Percentiles rank a stretch among this genome's conserved stretches.
These are phyloP conservation scores for Thyatira batis DNA, from an alignment of 2,888 invertebrate genomes.

Conservation along the genomic window DNA sequence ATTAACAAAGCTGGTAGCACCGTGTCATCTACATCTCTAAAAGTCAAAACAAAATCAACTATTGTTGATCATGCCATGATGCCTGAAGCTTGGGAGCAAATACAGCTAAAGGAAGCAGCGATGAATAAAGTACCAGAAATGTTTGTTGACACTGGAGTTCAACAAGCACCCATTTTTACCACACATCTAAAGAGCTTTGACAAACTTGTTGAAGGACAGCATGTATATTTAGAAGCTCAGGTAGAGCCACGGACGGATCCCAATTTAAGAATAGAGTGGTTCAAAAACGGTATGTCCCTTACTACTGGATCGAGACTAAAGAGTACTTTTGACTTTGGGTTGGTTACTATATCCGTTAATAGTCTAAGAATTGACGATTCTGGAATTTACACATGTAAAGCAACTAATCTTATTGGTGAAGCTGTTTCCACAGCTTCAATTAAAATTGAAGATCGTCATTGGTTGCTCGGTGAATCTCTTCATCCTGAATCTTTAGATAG, in stretches of 20 bases:
- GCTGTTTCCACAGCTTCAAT: conserved; percentile 95
- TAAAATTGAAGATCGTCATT: conserved; percentile 94
- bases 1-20: conserved; percentile 97
- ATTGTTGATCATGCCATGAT: conserved; percentile 93
- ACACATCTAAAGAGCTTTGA: conserved; percentile 94
- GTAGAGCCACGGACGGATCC: conserved; percentile 96
- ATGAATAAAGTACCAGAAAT: conserved; percentile 95
- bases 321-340: conserved; percentile 98
- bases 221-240: conserved; percentile 93
- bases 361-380: conserved; percentile 94
- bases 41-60: conserved; percentile 91
- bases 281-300: conserved; percentile 93
- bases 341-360: conserved; percentile 95
- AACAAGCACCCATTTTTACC: conserved; percentile 97
- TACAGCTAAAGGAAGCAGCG: conserved; percentile 94
- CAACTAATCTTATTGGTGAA: conserved; percentile 95
- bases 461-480: conserved; percentile 92
- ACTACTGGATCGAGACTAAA: conserved; percentile 94
- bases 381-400: conserved; percentile 97
- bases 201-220: conserved; percentile 92
- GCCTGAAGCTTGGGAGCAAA: conserved; percentile 96
- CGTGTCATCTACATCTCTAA: conserved; percentile 94
- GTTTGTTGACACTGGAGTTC: conserved; percentile 92
- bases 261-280: conserved; percentile 94
- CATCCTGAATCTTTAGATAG: conserved; percentile 94